Conservation (phyloP, 2,113 vertebrate genomes). For the Rhabdomys dilectus region DNA sequence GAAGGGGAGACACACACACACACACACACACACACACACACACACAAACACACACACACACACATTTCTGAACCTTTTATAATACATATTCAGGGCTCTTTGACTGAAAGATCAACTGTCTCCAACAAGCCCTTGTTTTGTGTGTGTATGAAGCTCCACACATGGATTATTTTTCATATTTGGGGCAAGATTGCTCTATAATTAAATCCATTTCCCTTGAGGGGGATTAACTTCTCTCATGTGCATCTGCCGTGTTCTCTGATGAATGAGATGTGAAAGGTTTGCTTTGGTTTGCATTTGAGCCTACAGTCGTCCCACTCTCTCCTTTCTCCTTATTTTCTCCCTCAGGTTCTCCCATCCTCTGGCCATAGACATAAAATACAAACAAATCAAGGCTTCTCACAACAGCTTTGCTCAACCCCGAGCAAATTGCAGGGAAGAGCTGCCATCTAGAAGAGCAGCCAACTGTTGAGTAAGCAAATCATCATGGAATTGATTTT, state of each 20-base stretch:
- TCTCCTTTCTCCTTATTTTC: not conserved
- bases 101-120: not conserved
- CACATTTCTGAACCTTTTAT: constrained; percentile 32
- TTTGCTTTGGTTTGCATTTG: constrained; percentile 42
- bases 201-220: constrained; percentile 78
- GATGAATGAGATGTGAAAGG: constrained; percentile 58
- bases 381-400: constrained; percentile 57
- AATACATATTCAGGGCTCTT: constrained; percentile 65
- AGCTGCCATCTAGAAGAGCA: constrained; percentile 12
- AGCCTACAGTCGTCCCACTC: constrained; percentile 22
- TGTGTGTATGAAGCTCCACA: constrained; percentile 19
- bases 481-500: not conserved
- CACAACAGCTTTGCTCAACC: not conserved
- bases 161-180: constrained; percentile 77
- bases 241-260: constrained; percentile 56
- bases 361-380: not conserved
- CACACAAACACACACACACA: not conserved
- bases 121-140: constrained; percentile 37
- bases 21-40: not conserved
- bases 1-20: not conserved
- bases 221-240: constrained; percentile 65
- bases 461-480: constrained; percentile 38
- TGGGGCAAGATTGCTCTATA: constrained; percentile 76
- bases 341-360: not conserved
- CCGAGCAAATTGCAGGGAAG: not conserved